Percentiles rank a stretch among this genome's conserved stretches.
These are phyloP conservation scores for Alosa sapidissima DNA, from an alignment of 2,797 vertebrate species.

Conservation along the genomic window DNA sequence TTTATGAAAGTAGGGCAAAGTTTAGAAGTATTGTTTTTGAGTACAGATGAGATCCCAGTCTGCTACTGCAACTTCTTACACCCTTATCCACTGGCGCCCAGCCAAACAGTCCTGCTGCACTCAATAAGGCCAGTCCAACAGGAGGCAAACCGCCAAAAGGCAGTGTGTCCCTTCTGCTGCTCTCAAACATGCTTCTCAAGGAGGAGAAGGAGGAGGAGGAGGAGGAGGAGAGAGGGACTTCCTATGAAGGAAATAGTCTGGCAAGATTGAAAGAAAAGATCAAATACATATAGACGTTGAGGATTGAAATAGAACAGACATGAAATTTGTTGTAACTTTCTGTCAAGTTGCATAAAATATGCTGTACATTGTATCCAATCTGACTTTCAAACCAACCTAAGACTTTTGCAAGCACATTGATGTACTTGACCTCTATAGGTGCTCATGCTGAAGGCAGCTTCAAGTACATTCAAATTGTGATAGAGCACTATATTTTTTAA, in stretches of 20 bases:
- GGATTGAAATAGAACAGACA: neutral
- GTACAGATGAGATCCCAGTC: conserved; percentile 36
- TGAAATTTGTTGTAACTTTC: neutral
- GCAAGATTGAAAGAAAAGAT: neutral
- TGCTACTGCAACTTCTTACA: conserved; percentile 51
- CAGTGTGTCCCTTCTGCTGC: conserved; percentile 78
- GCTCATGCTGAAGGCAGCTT: neutral
- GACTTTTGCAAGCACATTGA: neutral
- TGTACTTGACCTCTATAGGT: neutral
- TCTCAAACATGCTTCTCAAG: conserved; percentile 70
- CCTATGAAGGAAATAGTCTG: neutral
- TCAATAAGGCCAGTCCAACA: conserved; percentile 89
- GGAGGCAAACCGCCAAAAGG: conserved; percentile 82
- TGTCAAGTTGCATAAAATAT: neutral
- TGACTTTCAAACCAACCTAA: neutral
- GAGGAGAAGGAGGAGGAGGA: conserved; percentile 39
- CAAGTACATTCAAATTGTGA: neutral
- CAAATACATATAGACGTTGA: neutral
- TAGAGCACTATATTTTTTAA: neutral
- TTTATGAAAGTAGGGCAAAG: conserved; percentile 34
- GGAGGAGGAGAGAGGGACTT: neutral
- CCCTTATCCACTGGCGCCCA: conserved; percentile 74
- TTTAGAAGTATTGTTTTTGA: conserved; percentile 37
- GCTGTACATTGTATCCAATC: neutral
- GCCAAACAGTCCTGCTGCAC: conserved; percentile 83